A percentile compares a stretch with the other conserved stretches of the same genome.
Conservation (phyloP, 1,140 invertebrate genomes). For the Sinella curviseta region DNA sequence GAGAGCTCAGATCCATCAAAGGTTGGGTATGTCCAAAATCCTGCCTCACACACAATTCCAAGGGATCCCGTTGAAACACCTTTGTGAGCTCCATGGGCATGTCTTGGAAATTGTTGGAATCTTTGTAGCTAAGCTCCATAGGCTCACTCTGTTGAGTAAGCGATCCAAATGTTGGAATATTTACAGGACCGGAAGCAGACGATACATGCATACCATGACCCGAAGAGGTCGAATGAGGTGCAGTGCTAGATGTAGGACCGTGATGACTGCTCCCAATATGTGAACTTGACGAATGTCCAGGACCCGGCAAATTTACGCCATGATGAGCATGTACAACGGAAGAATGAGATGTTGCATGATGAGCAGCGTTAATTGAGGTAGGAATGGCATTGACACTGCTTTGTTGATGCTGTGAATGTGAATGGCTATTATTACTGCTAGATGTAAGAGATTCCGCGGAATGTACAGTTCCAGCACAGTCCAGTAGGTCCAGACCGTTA, state of each 20-base stretch:
- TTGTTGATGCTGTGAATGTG: background rate
- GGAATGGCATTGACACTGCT: background rate
- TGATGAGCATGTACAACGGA: background rate
- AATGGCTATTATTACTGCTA: background rate
- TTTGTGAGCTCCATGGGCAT: conserved; percentile 48
- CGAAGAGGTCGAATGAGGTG: background rate
- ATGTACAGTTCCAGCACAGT: conserved; percentile 33
- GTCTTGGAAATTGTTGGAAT: conserved; percentile 40
- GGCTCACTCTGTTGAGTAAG: conserved; percentile 39
- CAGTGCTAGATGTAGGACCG: background rate
- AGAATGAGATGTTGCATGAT: conserved; percentile 15
- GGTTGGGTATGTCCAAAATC: conserved; percentile 42
- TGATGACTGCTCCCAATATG: background rate
- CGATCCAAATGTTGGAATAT: background rate
- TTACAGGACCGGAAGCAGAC: background rate
- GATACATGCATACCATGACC: background rate
- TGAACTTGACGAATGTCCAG: too few species aligned
- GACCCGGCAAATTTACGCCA: background rate
- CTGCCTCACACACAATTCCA: conserved; percentile 46
- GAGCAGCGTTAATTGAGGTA: background rate
- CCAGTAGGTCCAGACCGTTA: conserved; percentile 37
- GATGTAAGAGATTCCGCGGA: background rate
- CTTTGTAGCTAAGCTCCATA: conserved; percentile 48
- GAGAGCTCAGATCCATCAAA: conserved; percentile 45
- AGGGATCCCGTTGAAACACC: conserved; percentile 47